Base-by-base conservation (phyloP, 2,797 vertebrate genomes). In the Gobionotothen gibberifrons region DNA sequence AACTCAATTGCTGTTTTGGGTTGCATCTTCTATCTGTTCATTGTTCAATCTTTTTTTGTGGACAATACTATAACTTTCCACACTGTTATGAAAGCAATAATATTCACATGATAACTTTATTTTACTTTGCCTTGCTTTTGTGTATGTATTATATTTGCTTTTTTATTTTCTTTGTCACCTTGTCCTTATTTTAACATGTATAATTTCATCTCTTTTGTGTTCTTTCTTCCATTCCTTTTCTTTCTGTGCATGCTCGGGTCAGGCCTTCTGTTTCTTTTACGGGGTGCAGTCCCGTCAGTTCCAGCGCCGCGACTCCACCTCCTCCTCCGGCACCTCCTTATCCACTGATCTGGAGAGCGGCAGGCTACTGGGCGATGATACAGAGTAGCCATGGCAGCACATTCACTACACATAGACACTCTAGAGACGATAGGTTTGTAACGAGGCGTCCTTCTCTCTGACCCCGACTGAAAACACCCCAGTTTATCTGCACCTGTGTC, bases 231-330 rank as follows among this genome's bases (percentile, higher is more conserved):
- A 90, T 92, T 80, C 64, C 32, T 76, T 88, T 89, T 87, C 68
- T 75, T 74, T 74, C 90, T 89, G 89, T 95, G 94, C 95, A 95
- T 95, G 94, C 95, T 64, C n/a, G 94, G 42, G 26, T 84, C 87
- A 99, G 97, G 96, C 96, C 85, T 98, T 98, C 95, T 98, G 97
- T 96, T 98, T 97, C 95, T 98, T 97, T 97, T 97, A 98, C 9
- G 97, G 96, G 93, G 93, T 96, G 67, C 97, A 97, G 73, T 96
- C 96, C 91, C 96, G 93, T 87, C 93, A 94, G 85, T 90, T 93
- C 86, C 96, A 97, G 94, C 95, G 95, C 42, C 95, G 95, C 47
- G 95, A 95, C 59, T 96, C 96, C 93, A 95, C 94, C 91, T 97
- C 96, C 74, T 96, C 96, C 78, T 97, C 96, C 29, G 97, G 95